Evolutionary conservation across 2,888 invertebrate species (phyloP).

Genomic region (Cephus nigrinus): DNA sequence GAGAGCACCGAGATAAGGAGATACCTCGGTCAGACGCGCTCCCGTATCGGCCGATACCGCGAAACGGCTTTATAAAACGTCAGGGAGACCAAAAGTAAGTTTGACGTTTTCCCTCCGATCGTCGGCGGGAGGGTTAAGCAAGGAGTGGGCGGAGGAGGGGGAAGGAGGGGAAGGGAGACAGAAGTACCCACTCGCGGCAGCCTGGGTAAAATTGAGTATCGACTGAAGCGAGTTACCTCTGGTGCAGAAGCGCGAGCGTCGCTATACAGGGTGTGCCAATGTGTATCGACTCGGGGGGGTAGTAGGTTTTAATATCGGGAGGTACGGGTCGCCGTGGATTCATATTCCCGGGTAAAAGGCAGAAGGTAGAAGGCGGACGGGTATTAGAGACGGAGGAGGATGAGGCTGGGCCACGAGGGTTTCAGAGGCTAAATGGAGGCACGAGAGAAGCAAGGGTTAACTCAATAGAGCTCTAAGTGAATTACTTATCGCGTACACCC

Average conservation of each 20-base stretch:
- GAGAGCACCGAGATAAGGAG: neutral
- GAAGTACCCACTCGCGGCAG: neutral
- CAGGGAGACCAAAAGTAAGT: neutral
- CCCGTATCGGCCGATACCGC: neutral
- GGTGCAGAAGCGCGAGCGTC: neutral
- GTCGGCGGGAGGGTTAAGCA: neutral
- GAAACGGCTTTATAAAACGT: neutral
- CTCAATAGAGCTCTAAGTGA: constrained; percentile 64
- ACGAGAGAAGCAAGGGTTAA: constrained; percentile 64
- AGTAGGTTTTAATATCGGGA: constrained; percentile 35
- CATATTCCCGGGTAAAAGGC: neutral
- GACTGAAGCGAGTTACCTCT: neutral
- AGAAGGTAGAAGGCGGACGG: neutral
- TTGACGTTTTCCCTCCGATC: neutral
- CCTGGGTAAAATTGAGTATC: neutral
- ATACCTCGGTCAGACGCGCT: neutral
- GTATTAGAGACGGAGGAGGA: constrained; percentile 15
- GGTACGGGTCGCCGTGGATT: neutral
- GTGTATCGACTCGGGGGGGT: neutral
- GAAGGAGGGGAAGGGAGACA: neutral
- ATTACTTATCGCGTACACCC: constrained; percentile 65
- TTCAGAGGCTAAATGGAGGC: constrained; percentile 62
- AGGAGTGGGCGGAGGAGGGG: no score
- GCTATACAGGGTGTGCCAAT: neutral
- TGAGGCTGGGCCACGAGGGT: constrained; percentile 33